Percentiles rank a stretch among this genome's conserved stretches.
Evolutionary conservation across 2,797 vertebrate genomes (phyloP).

Genomic region (Sebastes reedi): DNA sequence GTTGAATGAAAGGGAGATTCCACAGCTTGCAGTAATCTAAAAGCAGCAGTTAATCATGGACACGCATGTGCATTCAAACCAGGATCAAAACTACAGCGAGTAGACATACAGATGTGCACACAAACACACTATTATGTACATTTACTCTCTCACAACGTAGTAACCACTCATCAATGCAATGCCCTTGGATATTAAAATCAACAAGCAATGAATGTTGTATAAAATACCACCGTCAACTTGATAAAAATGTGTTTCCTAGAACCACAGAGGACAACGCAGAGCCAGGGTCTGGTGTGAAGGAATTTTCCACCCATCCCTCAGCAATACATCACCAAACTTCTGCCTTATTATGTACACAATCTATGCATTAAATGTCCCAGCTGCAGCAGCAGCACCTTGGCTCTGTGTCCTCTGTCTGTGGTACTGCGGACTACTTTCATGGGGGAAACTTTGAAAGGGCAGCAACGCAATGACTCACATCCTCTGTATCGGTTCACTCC

Average conservation of each 20-base stretch:
- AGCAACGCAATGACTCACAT: constrained; percentile 22
- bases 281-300: not conserved
- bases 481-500: not conserved
- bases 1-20: not conserved
- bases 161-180: not conserved
- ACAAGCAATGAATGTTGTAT: not conserved
- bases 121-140: not conserved
- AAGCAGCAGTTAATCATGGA: not conserved
- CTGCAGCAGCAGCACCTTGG: not conserved
- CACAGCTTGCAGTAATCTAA: not conserved
- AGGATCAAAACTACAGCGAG: not conserved
- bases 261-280: not conserved
- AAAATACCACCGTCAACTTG: not conserved
- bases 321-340: not conserved
- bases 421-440: not conserved
- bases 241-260: not conserved
- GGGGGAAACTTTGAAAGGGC: not conserved
- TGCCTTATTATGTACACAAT: not conserved
- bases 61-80: not conserved
- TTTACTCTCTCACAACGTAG: not conserved
- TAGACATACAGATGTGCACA: not conserved
- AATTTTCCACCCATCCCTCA: not conserved
- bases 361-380: not conserved
- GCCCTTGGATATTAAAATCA: not conserved
- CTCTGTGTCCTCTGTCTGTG: not conserved